Base-by-base conservation (phyloP, 2,797 vertebrate genomes). In the Gadopsis marmoratus region DNA sequence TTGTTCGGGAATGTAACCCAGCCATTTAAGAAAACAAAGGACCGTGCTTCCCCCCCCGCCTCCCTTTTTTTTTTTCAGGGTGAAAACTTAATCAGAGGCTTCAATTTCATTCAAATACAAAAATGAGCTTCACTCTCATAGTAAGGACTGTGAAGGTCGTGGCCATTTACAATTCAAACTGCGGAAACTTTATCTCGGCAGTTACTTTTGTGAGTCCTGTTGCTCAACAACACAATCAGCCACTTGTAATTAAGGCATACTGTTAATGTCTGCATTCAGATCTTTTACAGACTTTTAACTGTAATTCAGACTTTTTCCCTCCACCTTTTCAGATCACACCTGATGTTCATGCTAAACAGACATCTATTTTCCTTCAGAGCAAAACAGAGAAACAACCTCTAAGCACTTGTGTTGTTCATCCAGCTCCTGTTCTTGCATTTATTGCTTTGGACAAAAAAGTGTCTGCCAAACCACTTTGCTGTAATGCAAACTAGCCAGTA, bases 1-100 rank as follows among this genome's bases (percentile, higher is more conserved):
- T 76, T 78, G 59, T 71, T 67, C 48, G 10, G 60, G 61, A 73
- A 76, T n/a, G 16, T 47, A 45, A 8, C 8, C 2, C 12, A 43
- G 59, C 5, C 12, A 2, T 65, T 65, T 60, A 4, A 19, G 51
- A 55, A 23, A 13, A 58, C 10, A 51, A 21, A 61, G 35, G 13
- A 17, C 26, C 26, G 13, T 4, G 33, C 47, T 16, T 29, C 31
- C 2, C 47, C 54, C 16, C 33, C n/a, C n/a, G n/a, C n/a, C n/a
- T n/a, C n/a, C n/a, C n/a, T n/a, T n/a, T 39, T 39, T 39, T 19
- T 6, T 23, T 29, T n/a, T 14, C 41, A 43, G 19, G 1, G 17
- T 39, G 65, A 77, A 70, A 75, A 59, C 74, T 71, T 37, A 47
- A 81, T 71, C 41, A 35, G 4, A 67, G 19, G 21, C 41, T 68